Evolutionary conservation across 2,797 vertebrate genomes (phyloP).

Genomic region (Brotula barbata): DNA sequence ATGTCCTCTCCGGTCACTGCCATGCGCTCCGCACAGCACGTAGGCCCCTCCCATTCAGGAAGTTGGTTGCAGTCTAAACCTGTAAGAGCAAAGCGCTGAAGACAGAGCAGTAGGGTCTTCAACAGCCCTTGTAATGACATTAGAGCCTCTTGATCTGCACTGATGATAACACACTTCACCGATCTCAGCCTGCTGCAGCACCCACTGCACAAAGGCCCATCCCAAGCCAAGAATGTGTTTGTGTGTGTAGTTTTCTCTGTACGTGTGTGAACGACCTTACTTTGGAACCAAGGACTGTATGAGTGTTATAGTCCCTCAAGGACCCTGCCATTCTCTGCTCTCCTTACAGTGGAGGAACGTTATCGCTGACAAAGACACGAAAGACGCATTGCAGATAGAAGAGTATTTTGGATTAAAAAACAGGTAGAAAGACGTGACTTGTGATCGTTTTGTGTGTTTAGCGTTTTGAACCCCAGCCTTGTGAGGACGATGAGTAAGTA

Average conservation of each 20-base stretch:
- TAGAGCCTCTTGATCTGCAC: slow-evolving; percentile 65
- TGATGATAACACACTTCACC: slow-evolving; percentile 62
- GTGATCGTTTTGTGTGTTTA: slow-evolving; percentile 22
- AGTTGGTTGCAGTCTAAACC: slow-evolving; percentile 47
- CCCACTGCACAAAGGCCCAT: slow-evolving; percentile 36
- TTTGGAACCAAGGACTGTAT: slow-evolving; percentile 51
- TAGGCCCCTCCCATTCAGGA: slow-evolving; percentile 52
- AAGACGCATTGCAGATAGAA: slow-evolving; percentile 40
- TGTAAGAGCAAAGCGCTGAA: slow-evolving; percentile 57
- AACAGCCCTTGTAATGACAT: slow-evolving; percentile 69
- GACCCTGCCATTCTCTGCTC: slow-evolving; percentile 27
- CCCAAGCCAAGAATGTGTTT: slow-evolving; percentile 34
- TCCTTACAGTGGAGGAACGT: slow-evolving; percentile 7
- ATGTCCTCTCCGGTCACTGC: slow-evolving; percentile 25
- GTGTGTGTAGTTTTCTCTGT: slow-evolving; percentile 16
- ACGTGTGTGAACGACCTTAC: slow-evolving; percentile 47
- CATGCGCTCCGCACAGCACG: slow-evolving; percentile 9
- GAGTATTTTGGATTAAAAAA: slow-evolving; percentile 29
- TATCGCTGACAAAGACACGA: slow-evolving; percentile 23
- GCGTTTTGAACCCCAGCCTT: slow-evolving; percentile 36
- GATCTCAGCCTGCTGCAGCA: slow-evolving; percentile 57
- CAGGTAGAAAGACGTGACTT: slow-evolving; percentile 5
- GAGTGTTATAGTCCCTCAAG: slow-evolving; percentile 45
- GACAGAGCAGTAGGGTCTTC: slow-evolving; percentile 54
- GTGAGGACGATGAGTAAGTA: slow-evolving; percentile 50